These are phyloP conservation scores for Eupsilia transversa DNA, from an alignment of 2,888 invertebrate species.

Conservation along the genomic window DNA sequence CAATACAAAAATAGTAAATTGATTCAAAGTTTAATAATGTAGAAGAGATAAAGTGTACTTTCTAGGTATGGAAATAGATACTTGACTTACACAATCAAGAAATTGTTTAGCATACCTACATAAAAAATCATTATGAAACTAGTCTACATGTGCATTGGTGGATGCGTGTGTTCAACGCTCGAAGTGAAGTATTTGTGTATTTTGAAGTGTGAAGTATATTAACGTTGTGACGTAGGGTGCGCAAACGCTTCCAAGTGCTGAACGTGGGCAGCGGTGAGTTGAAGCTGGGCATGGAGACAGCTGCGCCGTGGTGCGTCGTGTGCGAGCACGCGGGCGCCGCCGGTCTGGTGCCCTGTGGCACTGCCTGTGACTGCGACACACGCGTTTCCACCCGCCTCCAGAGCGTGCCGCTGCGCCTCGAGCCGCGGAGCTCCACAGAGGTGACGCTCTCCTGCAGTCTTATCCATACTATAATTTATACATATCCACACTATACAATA, in stretches of 20 bases:
- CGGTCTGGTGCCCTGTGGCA: too few relatives aligned
- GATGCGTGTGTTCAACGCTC: too few relatives aligned
- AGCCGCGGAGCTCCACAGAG: constrained; percentile 73
- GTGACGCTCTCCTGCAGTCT: constrained; percentile 50
- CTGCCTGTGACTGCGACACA: constrained; percentile 12
- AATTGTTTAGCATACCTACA: too few relatives aligned
- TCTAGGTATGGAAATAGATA: background rate
- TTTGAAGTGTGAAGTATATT: too few relatives aligned
- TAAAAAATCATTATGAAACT: background rate
- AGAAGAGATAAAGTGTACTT: background rate
- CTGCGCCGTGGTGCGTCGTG: constrained; percentile 74
- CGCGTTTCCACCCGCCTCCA: background rate
- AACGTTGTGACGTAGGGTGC: constrained; percentile 71
- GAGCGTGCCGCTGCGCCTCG: constrained; percentile 60
- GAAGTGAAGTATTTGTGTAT: background rate
- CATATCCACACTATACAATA: background rate
- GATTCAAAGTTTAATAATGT: background rate
- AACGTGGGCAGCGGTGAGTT: constrained; percentile 77
- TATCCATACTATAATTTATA: background rate
- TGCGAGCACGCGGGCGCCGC: background rate
- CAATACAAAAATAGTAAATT: too few relatives aligned
- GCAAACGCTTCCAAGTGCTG: constrained; percentile 74
- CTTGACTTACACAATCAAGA: background rate
- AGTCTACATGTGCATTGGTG: background rate
- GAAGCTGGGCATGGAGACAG: constrained; percentile 60